A percentile compares a stretch with the other conserved stretches of the same genome.
Evolutionary conservation across 2,797 vertebrate species (phyloP).

Genomic region (Anguilla anguilla): DNA sequence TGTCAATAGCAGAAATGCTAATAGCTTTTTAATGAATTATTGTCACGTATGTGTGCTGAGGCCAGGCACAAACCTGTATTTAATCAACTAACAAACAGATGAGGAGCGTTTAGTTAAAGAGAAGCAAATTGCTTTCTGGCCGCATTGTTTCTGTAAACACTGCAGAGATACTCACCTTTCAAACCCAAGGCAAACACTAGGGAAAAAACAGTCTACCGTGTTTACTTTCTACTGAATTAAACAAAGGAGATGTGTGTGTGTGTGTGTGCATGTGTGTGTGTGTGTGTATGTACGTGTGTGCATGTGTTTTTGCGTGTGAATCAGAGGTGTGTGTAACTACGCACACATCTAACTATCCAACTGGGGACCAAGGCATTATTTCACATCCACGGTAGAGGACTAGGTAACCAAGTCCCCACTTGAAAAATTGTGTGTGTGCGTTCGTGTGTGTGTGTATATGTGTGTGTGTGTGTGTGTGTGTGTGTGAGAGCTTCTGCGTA

Average conservation of each 20-base stretch:
- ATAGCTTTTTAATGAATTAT: constrained; percentile 26
- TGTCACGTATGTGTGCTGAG: not conserved
- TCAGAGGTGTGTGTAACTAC: not conserved
- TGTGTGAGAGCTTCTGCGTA: not conserved
- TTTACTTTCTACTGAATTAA: constrained; percentile 27
- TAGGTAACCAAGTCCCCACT: not conserved
- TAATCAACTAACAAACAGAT: constrained; percentile 44
- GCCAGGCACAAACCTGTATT: constrained; percentile 37
- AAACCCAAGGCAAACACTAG: not conserved
- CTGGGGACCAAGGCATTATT: not conserved
- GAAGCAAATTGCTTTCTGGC: constrained; percentile 29
- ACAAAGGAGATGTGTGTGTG: constrained; percentile 22
- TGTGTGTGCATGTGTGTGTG: not conserved
- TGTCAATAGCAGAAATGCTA: constrained; percentile 13
- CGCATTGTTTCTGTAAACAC: constrained; percentile 23
- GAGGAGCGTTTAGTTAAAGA: constrained; percentile 37
- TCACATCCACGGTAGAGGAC: not conserved
- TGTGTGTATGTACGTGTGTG: not conserved
- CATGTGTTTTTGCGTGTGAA: not conserved
- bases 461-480: not conserved
- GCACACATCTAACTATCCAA: not conserved
- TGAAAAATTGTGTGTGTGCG: not conserved
- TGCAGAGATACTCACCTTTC: not conserved
- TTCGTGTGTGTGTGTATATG: not conserved
- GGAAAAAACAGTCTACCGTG: not conserved